Conservation (phyloP, 1,140 invertebrate species). For the Laodelphax striatellus region DNA sequence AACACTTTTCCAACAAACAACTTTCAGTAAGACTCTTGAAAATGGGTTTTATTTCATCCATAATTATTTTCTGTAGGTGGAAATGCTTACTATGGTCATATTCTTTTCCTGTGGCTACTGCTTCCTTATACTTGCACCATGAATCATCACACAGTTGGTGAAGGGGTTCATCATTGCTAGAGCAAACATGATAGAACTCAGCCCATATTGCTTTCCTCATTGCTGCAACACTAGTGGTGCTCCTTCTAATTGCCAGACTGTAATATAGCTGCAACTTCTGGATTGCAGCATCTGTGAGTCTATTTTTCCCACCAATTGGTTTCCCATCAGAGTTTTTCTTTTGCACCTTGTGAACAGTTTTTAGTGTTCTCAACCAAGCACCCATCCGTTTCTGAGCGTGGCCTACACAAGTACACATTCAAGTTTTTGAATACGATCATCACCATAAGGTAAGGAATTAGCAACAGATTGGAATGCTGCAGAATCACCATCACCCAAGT, state of each 20-base stretch:
- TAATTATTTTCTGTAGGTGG: slow-evolving; percentile 4
- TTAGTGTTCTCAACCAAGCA: background rate
- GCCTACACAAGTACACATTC: slow-evolving; percentile 10
- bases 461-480: slow-evolving; percentile 1
- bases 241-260: background rate
- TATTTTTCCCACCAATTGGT: background rate
- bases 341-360: background rate
- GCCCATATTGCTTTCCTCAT: slow-evolving; percentile 15
- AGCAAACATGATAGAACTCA: slow-evolving; percentile 9
- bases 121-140: slow-evolving; percentile 24
- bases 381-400: slow-evolving; percentile 14
- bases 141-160: slow-evolving; percentile 22
- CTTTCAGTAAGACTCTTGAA: slow-evolving; percentile 15
- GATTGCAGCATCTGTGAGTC: slow-evolving; percentile 2
- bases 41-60: slow-evolving; percentile 14
- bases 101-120: slow-evolving; percentile 8
- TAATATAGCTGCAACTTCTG: slow-evolving; percentile 2
- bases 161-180: slow-evolving; percentile 5
- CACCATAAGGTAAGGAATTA: slow-evolving; percentile 5
- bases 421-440: slow-evolving; percentile 8
- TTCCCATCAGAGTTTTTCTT: slow-evolving; percentile 5
- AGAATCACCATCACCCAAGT: slow-evolving; percentile 20
- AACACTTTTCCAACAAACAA: background rate
- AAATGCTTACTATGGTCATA: background rate
- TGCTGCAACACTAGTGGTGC: background rate